Percentiles rank a stretch among this genome's conserved stretches.
These are phyloP conservation scores for Kryptolebias marmoratus DNA, from an alignment of 2,113 vertebrate genomes.

Conservation along the genomic window DNA sequence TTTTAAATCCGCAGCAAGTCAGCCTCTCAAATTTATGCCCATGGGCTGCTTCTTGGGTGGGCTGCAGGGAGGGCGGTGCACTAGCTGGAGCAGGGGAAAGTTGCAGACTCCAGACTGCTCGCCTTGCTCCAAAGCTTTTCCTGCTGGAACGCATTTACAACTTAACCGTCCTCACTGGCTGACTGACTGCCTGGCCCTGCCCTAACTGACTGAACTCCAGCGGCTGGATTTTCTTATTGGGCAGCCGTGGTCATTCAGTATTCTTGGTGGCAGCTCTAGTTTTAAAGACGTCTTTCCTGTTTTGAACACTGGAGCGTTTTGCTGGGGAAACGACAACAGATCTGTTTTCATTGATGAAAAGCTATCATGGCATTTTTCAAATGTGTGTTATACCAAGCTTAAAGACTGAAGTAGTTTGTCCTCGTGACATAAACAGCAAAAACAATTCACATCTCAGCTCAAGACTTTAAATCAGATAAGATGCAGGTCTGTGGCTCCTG, in stretches of 20 bases:
- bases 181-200: slow-evolving; percentile 46
- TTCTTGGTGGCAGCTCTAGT: slow-evolving; percentile 10
- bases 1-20: slow-evolving; percentile 84
- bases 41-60: slow-evolving; percentile 87
- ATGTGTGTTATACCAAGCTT: background rate
- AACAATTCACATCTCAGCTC: slow-evolving; percentile 38
- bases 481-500: slow-evolving; percentile 59
- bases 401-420: slow-evolving; percentile 8
- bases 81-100: slow-evolving; percentile 75
- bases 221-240: slow-evolving; percentile 42
- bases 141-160: slow-evolving; percentile 82
- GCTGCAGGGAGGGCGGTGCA: slow-evolving; percentile 76
- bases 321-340: slow-evolving; percentile 1
- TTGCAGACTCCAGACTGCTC: slow-evolving; percentile 79
- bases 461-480: slow-evolving; percentile 77
- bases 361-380: background rate
- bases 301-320: background rate
- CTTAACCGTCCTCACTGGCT: slow-evolving; percentile 70
- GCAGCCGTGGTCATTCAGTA: slow-evolving; percentile 12
- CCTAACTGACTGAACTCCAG: slow-evolving; percentile 50
- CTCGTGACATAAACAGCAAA: slow-evolving; percentile 14
- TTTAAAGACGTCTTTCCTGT: slow-evolving; percentile 15
- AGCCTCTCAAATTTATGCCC: slow-evolving; percentile 86
- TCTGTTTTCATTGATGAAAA: background rate
- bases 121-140: slow-evolving; percentile 76